Conservation (phyloP, 2,797 vertebrate species). For the Fundulus diaphanus region DNA sequence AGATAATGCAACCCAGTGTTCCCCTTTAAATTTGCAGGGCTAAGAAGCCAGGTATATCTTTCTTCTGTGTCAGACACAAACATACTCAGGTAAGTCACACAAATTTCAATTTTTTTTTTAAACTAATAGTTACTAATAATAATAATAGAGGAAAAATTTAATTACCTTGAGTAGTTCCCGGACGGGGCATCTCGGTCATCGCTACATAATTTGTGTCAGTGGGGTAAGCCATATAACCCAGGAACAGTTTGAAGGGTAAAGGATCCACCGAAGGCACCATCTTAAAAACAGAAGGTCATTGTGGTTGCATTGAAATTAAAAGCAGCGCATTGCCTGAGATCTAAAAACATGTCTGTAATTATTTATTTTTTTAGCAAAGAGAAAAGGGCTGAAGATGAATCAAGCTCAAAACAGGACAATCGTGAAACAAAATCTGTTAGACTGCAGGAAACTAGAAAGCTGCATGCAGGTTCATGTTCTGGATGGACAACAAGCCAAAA, state of each 20-base stretch:
- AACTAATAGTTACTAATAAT: too few species aligned
- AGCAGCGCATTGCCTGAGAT: not conserved
- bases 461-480: too few species aligned
- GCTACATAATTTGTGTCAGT: conserved; percentile 82
- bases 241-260: conserved; percentile 81
- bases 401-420: too few species aligned
- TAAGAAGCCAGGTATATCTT: conserved; percentile 87
- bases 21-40: conserved; percentile 74
- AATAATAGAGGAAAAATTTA: not conserved
- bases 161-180: conserved; percentile 76
- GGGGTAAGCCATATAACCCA: conserved; percentile 84
- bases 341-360: too few species aligned
- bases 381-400: too few species aligned
- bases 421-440: too few species aligned
- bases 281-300: conserved; percentile 45
- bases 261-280: conserved; percentile 80
- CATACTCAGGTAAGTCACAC: not conserved
- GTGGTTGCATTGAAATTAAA: not conserved
- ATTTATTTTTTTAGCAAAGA: not conserved
- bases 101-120: not conserved
- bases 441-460: too few species aligned
- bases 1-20: conserved; percentile 86
- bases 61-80: conserved; percentile 75
- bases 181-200: conserved; percentile 79
- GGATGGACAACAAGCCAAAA: too few species aligned